Conservation (phyloP, 2,888 invertebrate species). For the Apotomis turbidana region DNA sequence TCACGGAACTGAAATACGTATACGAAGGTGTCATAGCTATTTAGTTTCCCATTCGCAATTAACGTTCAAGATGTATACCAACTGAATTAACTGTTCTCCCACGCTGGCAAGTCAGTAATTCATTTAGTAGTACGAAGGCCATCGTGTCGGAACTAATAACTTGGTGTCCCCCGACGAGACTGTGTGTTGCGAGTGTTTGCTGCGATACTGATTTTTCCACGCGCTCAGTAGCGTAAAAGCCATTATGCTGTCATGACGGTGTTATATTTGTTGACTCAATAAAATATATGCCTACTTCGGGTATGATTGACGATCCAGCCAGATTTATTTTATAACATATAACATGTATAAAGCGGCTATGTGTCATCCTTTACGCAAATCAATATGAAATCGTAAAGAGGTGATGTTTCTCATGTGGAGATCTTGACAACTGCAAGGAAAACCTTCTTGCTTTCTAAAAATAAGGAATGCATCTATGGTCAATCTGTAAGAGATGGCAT, state of each 20-base stretch:
- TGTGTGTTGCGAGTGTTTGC: conserved; percentile 28
- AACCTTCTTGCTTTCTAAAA: too few relatives aligned
- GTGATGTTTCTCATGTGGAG: too few relatives aligned
- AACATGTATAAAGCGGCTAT: too few relatives aligned
- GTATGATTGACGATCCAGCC: not conserved
- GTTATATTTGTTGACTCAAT: not conserved
- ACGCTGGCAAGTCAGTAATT: conserved; percentile 38
- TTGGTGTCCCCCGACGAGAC: conserved; percentile 31
- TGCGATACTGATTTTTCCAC: conserved; percentile 22
- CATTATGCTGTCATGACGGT: not conserved
- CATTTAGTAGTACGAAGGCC: conserved; percentile 38
- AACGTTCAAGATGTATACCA: not conserved
- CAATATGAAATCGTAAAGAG: too few relatives aligned
- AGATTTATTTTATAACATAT: not conserved
- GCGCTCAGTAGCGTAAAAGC: not conserved
- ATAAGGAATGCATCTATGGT: too few relatives aligned
- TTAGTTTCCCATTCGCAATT: not conserved
- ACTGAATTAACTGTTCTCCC: conserved; percentile 28
- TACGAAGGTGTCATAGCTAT: not conserved
- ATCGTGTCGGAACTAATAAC: conserved; percentile 40
- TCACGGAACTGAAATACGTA: not conserved
- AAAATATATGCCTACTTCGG: not conserved
- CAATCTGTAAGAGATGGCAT: too few relatives aligned
- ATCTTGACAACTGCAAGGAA: too few relatives aligned
- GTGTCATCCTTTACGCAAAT: too few relatives aligned